phyloP scores from a whole-genome alignment of 2,797 vertebrate species.

The Crossoptilon crossoptilon region DNA sequence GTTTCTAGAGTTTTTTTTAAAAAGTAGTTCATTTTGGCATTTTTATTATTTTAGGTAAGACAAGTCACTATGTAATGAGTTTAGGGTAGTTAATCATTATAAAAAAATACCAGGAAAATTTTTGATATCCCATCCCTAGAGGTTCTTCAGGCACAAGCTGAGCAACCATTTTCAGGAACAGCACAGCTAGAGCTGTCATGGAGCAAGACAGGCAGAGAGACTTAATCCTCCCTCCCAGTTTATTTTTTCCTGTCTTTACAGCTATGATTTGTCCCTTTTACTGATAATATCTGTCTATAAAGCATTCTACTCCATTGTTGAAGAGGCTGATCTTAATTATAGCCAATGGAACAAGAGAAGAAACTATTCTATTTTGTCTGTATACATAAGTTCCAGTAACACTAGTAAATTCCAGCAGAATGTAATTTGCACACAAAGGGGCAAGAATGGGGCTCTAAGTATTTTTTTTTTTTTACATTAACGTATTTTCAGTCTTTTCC shows the following conservation, averaged over 20 bases:
- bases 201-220: neutral
- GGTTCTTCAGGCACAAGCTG: neutral
- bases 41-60: neutral
- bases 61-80: neutral
- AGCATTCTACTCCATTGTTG: neutral
- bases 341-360: neutral
- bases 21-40: neutral
- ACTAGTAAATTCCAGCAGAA: neutral
- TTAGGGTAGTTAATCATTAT: neutral
- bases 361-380: neutral
- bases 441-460: neutral
- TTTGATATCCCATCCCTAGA: neutral
- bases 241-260: neutral
- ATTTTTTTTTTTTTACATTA: neutral
- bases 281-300: neutral
- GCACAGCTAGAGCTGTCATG: neutral
- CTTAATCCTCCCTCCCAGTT: neutral
- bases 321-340: neutral
- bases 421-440: neutral
- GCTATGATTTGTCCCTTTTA: neutral
- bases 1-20: neutral
- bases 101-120: neutral
- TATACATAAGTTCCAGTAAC: neutral
- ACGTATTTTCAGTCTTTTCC: neutral
- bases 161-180: conserved; percentile 13